Percentiles rank a stretch among this genome's conserved stretches.
These are phyloP conservation scores for Daphoenositta chrysoptera DNA, from an alignment of 2,113 vertebrate genomes.

Conservation along the genomic window DNA sequence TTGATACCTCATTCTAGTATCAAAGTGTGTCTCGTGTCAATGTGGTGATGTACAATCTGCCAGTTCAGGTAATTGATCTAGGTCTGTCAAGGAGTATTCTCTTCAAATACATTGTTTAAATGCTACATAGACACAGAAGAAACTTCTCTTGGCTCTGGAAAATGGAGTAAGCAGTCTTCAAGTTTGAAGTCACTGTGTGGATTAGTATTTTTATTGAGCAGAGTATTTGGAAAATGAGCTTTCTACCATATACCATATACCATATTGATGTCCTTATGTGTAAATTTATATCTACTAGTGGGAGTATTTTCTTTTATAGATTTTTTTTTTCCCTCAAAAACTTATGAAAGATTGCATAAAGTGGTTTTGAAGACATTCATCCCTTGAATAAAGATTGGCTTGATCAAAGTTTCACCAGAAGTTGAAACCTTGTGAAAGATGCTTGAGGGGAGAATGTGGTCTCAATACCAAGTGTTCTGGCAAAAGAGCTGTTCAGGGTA, in stretches of 20 bases:
- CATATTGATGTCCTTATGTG: background rate
- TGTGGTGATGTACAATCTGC: accelerated
- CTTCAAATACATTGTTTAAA: background rate
- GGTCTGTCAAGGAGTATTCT: background rate
- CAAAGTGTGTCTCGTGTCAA: accelerated
- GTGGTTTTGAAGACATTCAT: background rate
- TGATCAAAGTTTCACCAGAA: background rate
- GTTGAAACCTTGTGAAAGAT: background rate
- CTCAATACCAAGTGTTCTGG: background rate
- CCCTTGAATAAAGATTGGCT: background rate
- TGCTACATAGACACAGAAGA: background rate
- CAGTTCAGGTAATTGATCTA: background rate
- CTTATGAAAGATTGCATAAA: background rate
- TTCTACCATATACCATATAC: background rate
- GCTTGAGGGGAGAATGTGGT: background rate
- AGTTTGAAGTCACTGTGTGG: background rate
- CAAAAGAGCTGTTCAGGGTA: background rate
- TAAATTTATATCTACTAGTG: background rate
- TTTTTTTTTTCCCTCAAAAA: accelerated
- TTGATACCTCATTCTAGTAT: background rate
- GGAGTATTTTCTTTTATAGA: background rate
- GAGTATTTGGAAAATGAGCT: background rate
- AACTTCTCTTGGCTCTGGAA: background rate
- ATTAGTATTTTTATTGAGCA: background rate
- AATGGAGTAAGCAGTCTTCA: background rate